Conservation (phyloP, 1,140 invertebrate genomes). For the Papilio machaon region DNA sequence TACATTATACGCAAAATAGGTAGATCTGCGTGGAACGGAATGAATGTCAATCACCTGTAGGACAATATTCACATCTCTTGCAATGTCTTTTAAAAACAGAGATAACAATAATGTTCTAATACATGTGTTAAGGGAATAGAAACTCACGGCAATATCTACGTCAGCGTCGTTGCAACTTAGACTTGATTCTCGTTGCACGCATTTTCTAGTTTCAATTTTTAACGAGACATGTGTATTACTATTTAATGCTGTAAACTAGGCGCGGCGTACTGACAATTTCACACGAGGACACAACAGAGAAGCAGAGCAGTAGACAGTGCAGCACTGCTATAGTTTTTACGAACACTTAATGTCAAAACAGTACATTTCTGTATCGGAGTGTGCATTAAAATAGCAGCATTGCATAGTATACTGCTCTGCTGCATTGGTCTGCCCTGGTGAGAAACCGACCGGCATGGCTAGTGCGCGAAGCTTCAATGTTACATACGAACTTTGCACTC, state of each 20-base stretch:
- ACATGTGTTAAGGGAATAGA: not conserved
- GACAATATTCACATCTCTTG: not conserved
- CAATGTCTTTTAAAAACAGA: not conserved
- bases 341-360: not conserved
- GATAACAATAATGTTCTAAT: not conserved
- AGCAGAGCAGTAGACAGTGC: not conserved
- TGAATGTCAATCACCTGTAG: too few relatives aligned
- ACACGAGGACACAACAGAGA: not conserved
- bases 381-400: not conserved
- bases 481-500: conserved; percentile 6
- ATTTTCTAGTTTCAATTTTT: conserved; percentile 18
- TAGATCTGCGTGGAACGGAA: not conserved
- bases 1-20: not conserved
- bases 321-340: not conserved
- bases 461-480: conserved; percentile 14
- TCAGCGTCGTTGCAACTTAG: not conserved
- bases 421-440: not conserved
- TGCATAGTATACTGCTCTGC: not conserved
- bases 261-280: not conserved
- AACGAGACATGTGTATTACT: conserved; percentile 7
- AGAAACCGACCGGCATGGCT: not conserved
- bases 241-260: conserved; percentile 19
- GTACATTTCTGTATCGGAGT: not conserved
- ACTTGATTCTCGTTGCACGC: conserved; percentile 6
- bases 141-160: not conserved